A percentile compares a stretch with the other conserved stretches of the same genome.
Evolutionary conservation across 2,113 vertebrate genomes (phyloP).

Genomic region (Gallinago media): DNA sequence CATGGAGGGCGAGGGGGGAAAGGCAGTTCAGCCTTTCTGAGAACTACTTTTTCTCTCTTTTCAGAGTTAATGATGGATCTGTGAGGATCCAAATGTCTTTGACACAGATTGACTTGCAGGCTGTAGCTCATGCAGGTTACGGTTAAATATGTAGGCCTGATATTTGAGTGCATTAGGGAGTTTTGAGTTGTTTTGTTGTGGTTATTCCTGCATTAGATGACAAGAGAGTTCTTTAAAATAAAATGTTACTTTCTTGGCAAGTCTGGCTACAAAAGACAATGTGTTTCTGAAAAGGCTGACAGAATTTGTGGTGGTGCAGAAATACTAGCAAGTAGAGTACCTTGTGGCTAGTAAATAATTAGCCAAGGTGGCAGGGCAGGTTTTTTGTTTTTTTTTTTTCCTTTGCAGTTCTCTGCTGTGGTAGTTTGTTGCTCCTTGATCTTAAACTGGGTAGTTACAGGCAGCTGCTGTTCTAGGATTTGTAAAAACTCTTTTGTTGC

Average conservation of each 20-base stretch:
- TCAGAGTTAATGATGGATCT: not conserved
- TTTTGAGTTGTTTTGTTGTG: not conserved
- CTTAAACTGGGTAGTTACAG: not conserved
- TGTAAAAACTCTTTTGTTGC: not conserved
- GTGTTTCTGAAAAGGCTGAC: not conserved
- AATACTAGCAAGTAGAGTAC: not conserved
- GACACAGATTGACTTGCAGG: not conserved
- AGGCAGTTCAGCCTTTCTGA: not conserved
- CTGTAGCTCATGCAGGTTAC: not conserved
- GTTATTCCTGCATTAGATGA: not conserved
- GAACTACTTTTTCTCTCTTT: not conserved
- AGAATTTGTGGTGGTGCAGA: not conserved
- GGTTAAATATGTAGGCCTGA: slow-evolving; percentile 14
- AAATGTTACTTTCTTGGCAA: not conserved
- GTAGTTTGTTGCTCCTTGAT: not conserved
- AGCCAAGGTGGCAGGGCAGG: not conserved
- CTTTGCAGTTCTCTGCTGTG: not conserved
- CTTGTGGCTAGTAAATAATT: slow-evolving; percentile 42
- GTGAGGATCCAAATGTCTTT: not conserved
- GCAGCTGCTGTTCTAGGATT: not conserved
- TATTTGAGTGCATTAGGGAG: slow-evolving; percentile 6
- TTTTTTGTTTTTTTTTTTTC: not conserved
- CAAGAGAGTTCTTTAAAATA: not conserved
- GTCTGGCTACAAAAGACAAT: not conserved
- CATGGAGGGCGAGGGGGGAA: accelerated